Base-by-base conservation (phyloP, 2,797 vertebrate species). In the Trichosurus vulpecula region DNA sequence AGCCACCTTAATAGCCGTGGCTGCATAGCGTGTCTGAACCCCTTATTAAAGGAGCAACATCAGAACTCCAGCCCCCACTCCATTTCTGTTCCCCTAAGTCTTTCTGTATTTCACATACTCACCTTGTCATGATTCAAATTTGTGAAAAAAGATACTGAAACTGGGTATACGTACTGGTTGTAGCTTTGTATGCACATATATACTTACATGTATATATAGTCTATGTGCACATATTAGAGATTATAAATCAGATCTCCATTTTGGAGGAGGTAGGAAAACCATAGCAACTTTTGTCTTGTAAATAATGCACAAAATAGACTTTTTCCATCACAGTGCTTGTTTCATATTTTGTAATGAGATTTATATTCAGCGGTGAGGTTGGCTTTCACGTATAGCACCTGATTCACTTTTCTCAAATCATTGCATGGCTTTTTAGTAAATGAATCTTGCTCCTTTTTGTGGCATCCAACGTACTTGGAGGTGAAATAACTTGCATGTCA, bases 21-120 rank as follows among this genome's bases (percentile, higher is more conserved):
- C 93, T 96, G 91, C 90, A 91, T 94, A 92, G 16, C 25, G 16
- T 92, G 91, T 9, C 35, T 41, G 92, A 95, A 52, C 93, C 94
- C 89, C 95, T 97, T 96, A 95, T 94, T 94, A 96, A 52, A 94
- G 94, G 74, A 94, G 92, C 94, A 96, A 93, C 97, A 97, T 95
- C 95, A 94, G 96, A 96, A 93, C 96, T 95, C 87, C 90, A 96
- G 95, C 95, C 58, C 95, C 96, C 8, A 27, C 22, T 51, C 41
- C 41, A 87, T 98, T 98, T 98, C 97, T 97, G 97, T 97, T 98
- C 98, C 97, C 96, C 98, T 97, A 96, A 98, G 52, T 97, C 96
- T 93, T 92, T 97, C 92, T 52, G 13, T 92, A 55, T 98, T 97
- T 95, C 92, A 95, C 95, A 97, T 96, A 95, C 90, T 95, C 93